Evolutionary conservation across 1,140 invertebrate species (phyloP).

Genomic region (Dolichoris vasculosae): DNA sequence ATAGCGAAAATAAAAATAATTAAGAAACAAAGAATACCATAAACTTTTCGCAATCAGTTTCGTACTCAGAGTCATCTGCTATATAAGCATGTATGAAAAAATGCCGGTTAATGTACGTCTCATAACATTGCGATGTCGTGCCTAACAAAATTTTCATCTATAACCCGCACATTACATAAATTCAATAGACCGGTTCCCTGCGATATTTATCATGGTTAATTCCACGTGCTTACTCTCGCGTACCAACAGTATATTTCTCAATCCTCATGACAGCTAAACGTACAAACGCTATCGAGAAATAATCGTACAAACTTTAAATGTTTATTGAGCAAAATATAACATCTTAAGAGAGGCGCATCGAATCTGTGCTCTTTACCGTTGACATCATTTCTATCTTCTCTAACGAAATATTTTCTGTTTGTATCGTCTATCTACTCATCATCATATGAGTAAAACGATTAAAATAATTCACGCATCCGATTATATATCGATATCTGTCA

Average conservation of each 20-base stretch:
- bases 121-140: neutral
- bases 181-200: conserved; percentile 26
- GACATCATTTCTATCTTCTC: neutral
- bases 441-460: neutral
- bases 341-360: neutral
- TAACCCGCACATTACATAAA: conserved; percentile 41
- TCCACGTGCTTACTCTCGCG: neutral
- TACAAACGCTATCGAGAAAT: neutral
- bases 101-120: neutral
- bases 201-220: conserved; percentile 41
- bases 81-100: neutral
- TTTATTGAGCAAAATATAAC: neutral
- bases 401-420: neutral
- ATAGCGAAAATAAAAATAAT: neutral
- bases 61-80: neutral
- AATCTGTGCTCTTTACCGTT: neutral
- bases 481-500: neutral
- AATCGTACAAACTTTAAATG: neutral
- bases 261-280: neutral
- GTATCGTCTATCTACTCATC: neutral
- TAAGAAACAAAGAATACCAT: neutral
- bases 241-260: conserved; percentile 1
- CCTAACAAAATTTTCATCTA: conserved; percentile 4
- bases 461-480: neutral
- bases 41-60: neutral